Conservation (phyloP, 2,797 vertebrate species). For the Rachycentron canadum region DNA sequence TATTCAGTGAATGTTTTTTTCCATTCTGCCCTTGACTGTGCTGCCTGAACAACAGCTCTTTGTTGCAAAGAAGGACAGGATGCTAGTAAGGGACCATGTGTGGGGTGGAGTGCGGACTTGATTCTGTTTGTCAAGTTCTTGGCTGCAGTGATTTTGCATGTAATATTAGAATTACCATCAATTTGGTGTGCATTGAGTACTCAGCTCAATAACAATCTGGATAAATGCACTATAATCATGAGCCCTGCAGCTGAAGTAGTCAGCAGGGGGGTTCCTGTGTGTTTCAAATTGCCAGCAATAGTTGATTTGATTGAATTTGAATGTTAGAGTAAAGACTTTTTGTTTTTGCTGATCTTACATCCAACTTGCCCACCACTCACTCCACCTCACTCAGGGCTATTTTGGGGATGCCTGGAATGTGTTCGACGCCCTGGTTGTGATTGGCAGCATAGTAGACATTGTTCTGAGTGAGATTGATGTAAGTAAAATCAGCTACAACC, state of each 20-base stretch:
- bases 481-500: constrained; percentile 88
- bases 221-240: constrained; percentile 23
- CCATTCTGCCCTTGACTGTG: constrained; percentile 20
- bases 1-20: constrained; percentile 24
- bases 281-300: constrained; percentile 20
- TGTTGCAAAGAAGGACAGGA: constrained; percentile 86
- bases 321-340: constrained; percentile 34
- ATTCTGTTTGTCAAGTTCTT: constrained; percentile 12
- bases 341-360: constrained; percentile 49
- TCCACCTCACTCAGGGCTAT: constrained; percentile 95
- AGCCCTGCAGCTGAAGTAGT: constrained; percentile 36
- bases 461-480: constrained; percentile 99
- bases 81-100: constrained; percentile 84
- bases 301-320: constrained; percentile 30
- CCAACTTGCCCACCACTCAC: constrained; percentile 53
- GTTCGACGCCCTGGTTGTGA: constrained; percentile 99
- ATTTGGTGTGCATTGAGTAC: constrained; percentile 12
- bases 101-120: constrained; percentile 73
- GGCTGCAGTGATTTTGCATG: constrained; percentile 41
- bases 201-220: constrained; percentile 20
- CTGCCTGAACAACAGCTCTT: constrained; percentile 73
- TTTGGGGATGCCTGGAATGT: constrained; percentile 99
- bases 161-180: constrained; percentile 30
- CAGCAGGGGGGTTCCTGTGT: constrained; percentile 28
- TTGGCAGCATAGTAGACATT: constrained; percentile 99